Evolutionary conservation across 2,113 vertebrate genomes (phyloP).

Genomic region (Antennarius striatus): DNA sequence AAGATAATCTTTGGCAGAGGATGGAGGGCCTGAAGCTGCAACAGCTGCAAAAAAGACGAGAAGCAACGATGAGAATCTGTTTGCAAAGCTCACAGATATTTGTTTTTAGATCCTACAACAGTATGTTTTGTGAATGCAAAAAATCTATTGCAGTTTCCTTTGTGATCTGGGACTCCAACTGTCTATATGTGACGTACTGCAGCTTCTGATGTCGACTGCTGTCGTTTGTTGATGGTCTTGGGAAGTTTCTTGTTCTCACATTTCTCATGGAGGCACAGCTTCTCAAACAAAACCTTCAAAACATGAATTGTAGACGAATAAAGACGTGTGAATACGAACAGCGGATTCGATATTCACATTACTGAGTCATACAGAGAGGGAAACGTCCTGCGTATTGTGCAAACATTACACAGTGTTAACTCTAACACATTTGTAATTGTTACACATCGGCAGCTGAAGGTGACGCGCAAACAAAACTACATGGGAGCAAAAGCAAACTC

Average conservation of each 20-base stretch:
- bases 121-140: not conserved
- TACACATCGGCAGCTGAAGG: not conserved
- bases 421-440: too few species aligned
- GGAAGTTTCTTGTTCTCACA: slow-evolving; percentile 82
- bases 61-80: too few species aligned
- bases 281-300: slow-evolving; percentile 88
- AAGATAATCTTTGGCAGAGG: slow-evolving; percentile 90
- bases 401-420: too few species aligned
- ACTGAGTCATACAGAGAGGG: not conserved
- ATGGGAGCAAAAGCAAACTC: not conserved
- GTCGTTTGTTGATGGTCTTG: slow-evolving; percentile 79
- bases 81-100: too few species aligned
- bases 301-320: not conserved
- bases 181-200: slow-evolving; percentile 73
- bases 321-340: not conserved
- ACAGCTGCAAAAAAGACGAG: slow-evolving; percentile 74
- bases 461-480: not conserved
- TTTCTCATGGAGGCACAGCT: slow-evolving; percentile 83
- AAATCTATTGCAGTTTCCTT: not conserved
- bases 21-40: slow-evolving; percentile 87
- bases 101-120: not conserved
- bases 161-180: too few species aligned
- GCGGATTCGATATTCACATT: not conserved
- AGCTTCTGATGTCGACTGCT: slow-evolving; percentile 88
- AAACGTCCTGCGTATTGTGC: not conserved